Conservation (phyloP, 2,888 invertebrate species). For the Gastrophysa polygoni region DNA sequence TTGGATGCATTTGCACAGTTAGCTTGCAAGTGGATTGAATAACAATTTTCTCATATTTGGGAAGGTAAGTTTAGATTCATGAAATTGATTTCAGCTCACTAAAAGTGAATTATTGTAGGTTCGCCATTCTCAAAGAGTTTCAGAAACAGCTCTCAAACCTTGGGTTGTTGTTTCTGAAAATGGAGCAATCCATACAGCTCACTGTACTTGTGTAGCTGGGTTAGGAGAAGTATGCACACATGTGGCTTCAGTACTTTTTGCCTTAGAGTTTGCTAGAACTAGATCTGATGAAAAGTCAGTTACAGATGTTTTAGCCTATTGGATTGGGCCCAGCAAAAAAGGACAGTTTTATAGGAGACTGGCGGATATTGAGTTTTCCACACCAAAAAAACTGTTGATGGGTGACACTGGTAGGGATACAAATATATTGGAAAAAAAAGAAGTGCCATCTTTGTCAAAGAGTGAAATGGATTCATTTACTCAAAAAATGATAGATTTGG, state of each 20-base stretch:
- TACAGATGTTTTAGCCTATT: not conserved
- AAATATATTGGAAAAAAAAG: not conserved
- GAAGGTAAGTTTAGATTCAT: not conserved
- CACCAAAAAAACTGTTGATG: not conserved
- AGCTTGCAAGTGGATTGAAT: not conserved
- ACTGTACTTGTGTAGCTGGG: constrained; percentile 34
- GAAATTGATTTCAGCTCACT: not conserved
- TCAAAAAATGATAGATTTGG: not conserved
- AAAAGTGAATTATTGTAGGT: constrained; percentile 20
- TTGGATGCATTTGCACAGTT: not conserved
- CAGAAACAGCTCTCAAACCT: constrained; percentile 1
- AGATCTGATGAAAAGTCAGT: constrained; percentile 2
- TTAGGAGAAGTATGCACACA: constrained; percentile 30
- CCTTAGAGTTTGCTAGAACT: constrained; percentile 7
- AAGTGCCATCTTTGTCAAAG: not conserved
- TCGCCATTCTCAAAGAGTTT: constrained; percentile 27
- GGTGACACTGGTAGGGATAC: not conserved
- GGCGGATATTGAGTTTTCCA: not conserved
- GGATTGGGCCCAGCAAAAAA: constrained; percentile 4
- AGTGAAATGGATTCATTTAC: not conserved
- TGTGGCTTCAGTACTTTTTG: constrained; percentile 24
- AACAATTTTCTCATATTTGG: not conserved
- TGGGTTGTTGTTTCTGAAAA: constrained; percentile 20
- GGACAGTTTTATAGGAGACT: not conserved
- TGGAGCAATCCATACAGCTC: constrained; percentile 23